Evolutionary conservation across 2,888 invertebrate genomes (phyloP), one percentile per base, ranked within the genome.

Genomic region (Allacma fusca): DNA sequence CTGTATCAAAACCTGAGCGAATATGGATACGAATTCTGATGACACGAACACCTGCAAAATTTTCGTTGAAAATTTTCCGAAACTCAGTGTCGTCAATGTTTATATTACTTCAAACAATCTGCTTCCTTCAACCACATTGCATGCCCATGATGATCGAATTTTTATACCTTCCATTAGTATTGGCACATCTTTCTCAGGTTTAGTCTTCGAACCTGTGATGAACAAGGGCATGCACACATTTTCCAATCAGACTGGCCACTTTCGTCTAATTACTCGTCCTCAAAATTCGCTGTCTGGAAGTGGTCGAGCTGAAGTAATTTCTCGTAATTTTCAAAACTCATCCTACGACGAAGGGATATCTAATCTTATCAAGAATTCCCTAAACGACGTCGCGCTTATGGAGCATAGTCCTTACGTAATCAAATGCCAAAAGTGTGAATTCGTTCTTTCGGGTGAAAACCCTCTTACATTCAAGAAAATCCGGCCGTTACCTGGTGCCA

Each of bases 1-100:
- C 88, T 96, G 26, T 92, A 91, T 84, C 88, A 89, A 62, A 88
- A 91, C 76, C 91, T 91, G 83, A 89, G 91, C 85, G 88, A 90
- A 16, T 88, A 90, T 82, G 91, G 90, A 80, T 88, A 87, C 84
- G 83, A 85, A 77, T 81, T 81, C 59, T 85, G 86, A 87, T 80
- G 87, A 13, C 59, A 7, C 7, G 19, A 59, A n/a, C 68, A 69
- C 29, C 28, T 40, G 19, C 28, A 5, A 62, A 34, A 34, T 81
- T 28, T 79, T 83, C 69, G 80, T 82, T 12, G 84, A 84, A 64
- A 78, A 80, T 75, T 75, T 83, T 26, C 83, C 82, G n/a, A 83
- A 82, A 68, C 64, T 84, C 57, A 80, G 83, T 69, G 80, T 81
- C 40, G 76, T 81, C 16, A 83, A 82, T 77, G 68, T 84, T 29